A percentile compares a stretch with the other conserved stretches of the same genome.
Conservation (phyloP, 2,797 vertebrate species). For the Setipinna tenuifilis region DNA sequence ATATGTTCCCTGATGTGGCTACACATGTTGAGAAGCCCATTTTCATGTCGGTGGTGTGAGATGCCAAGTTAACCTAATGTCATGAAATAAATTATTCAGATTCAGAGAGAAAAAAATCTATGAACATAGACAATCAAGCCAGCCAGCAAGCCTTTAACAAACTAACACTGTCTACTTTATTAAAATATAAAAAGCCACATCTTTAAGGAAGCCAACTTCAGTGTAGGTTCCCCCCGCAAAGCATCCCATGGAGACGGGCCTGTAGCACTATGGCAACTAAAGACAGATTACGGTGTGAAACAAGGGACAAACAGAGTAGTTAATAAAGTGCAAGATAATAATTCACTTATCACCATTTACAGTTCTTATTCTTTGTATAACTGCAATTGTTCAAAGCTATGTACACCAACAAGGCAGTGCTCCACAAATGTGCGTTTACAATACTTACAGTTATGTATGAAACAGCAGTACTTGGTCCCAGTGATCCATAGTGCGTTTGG, state of each 20-base stretch:
- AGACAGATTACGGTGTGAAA: background rate
- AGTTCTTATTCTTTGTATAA: background rate
- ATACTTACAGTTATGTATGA: conserved; percentile 73
- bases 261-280: background rate
- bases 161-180: background rate
- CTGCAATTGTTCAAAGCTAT: background rate
- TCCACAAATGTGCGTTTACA: background rate
- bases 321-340: background rate
- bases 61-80: too few species aligned
- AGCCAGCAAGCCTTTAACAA: too few species aligned
- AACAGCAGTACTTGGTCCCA: conserved; percentile 59
- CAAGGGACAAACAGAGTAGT: background rate
- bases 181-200: background rate
- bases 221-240: background rate
- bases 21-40: too few species aligned
- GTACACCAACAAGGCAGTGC: background rate
- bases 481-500: conserved; percentile 51
- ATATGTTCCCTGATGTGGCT: too few species aligned
- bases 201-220: background rate
- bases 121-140: too few species aligned
- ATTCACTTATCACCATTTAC: background rate
- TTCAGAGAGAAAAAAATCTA: too few species aligned
- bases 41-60: too few species aligned
- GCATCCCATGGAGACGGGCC: background rate
- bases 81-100: too few species aligned